These are phyloP conservation scores for Thripadectes ignobilis DNA, from an alignment of 2,797 vertebrate species.

Conservation along the genomic window DNA sequence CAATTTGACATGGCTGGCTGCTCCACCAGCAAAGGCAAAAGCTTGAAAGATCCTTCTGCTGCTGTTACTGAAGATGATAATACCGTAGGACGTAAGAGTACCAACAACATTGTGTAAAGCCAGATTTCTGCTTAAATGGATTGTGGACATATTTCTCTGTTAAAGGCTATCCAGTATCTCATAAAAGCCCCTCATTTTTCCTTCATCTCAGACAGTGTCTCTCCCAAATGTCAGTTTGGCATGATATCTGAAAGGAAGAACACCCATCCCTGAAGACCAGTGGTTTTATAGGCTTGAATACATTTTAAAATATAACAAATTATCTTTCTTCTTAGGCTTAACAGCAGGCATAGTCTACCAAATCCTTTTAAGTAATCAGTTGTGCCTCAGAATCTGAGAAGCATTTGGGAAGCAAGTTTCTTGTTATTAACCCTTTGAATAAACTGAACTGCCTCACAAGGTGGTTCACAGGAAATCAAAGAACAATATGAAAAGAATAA, in stretches of 20 bases:
- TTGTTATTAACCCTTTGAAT: constrained; percentile 4
- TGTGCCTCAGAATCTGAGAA: background rate
- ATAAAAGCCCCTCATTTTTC: background rate
- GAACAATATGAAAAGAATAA: background rate
- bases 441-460: background rate
- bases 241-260: background rate
- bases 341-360: background rate
- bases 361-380: constrained; percentile 15
- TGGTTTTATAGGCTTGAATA: constrained; percentile 36
- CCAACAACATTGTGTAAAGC: background rate
- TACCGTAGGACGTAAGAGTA: background rate
- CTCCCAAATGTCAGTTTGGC: constrained; percentile 20
- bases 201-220: background rate
- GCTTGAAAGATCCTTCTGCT: background rate
- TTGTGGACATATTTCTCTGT: background rate
- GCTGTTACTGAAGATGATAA: background rate
- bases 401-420: background rate
- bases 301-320: constrained; percentile 37
- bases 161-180: background rate
- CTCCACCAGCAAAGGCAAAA: background rate
- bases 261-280: background rate
- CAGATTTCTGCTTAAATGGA: background rate
- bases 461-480: background rate
- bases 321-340: constrained; percentile 31
- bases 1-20: constrained; percentile 19